Base-by-base conservation (phyloP, 2,113 vertebrate species). In the Steatornis caripensis region DNA sequence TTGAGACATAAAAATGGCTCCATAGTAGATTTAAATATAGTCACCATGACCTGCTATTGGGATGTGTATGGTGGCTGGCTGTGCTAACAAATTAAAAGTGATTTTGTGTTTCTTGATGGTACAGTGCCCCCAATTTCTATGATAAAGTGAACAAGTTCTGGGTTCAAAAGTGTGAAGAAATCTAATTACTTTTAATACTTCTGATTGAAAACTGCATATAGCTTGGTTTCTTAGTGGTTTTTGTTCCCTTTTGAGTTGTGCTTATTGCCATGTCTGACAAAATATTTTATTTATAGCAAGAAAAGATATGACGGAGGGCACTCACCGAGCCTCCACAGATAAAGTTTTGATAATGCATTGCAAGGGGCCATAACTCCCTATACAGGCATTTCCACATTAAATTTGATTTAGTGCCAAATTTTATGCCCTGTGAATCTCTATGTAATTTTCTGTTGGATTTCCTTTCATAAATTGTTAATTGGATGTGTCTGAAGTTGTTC, bases 381-480 rank as follows among this genome's bases (percentile, higher is more conserved):
- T 32, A 41, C 15, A 75, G 34, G 9, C 90, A 84, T 57, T 90
- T 92, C 39, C 12, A 30, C 65, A 43, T 45, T 70, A 78, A 86
- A 92, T 87, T 76, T 87, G 57, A 95, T 92, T 84, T 89, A 78
- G 80, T 76, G 74, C 11, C 62, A 72, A 37, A 69, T 94, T 83
- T 95, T 91, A 87, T 87, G 65, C 70, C 81, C 87, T 84, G 57
- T 79, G 82, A 97, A 91, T 76, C 75, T 91, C 93, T 53, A 20
- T 49, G 65, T 64, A 90, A 96, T 94, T 89, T 97, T 93, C 61
- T 75, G 64, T 84, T 27, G 15, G 77, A 71, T 90, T 97, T 95
- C 90, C 74, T 95, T 87, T 92, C 87, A 97, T 85, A 91, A 93
- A 95, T 95, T 89, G 84, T 95, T 96, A 96, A 95, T 95, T 92